Percentiles rank a stretch among this genome's conserved stretches.
These are phyloP conservation scores for Cloeon dipterum DNA, from an alignment of 2,888 invertebrate genomes.

Conservation along the genomic window DNA sequence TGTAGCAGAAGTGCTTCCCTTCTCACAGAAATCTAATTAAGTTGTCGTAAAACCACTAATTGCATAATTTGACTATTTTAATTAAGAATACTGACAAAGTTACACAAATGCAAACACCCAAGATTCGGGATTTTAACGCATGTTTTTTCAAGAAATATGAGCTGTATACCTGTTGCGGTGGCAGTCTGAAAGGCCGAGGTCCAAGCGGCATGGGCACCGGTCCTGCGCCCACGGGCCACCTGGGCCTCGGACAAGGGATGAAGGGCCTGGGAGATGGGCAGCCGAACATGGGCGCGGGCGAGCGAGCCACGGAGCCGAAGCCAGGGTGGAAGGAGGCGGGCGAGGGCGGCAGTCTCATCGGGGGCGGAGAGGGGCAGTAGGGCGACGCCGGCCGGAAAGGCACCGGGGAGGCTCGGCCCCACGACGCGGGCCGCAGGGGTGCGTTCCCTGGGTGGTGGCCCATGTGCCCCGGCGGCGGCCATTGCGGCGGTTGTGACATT, in stretches of 20 bases:
- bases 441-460: not conserved
- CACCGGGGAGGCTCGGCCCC: constrained; percentile 31
- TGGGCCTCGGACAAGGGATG: constrained; percentile 39
- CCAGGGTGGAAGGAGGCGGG: constrained; percentile 13
- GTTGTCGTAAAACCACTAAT: too few species aligned
- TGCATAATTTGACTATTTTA: too few species aligned
- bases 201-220: constrained; percentile 2
- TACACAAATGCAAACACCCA: too few species aligned
- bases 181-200: constrained; percentile 5
- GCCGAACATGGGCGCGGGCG: constrained; percentile 13
- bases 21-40: too few species aligned
- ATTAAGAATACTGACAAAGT: too few species aligned
- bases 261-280: constrained; percentile 19
- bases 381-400: constrained; percentile 53
- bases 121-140: too few species aligned
- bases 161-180: constrained; percentile 3
- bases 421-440: constrained; percentile 14
- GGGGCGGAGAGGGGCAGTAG: constrained; percentile 52
- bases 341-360: constrained; percentile 35
- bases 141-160: too few species aligned
- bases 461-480: constrained; percentile 21
- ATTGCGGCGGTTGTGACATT: constrained; percentile 10
- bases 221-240: constrained; percentile 25
- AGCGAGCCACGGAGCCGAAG: not conserved
- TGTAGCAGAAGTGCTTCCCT: too few species aligned